Conservation (phyloP, 2,797 vertebrate genomes). For the Tapera naevia region DNA sequence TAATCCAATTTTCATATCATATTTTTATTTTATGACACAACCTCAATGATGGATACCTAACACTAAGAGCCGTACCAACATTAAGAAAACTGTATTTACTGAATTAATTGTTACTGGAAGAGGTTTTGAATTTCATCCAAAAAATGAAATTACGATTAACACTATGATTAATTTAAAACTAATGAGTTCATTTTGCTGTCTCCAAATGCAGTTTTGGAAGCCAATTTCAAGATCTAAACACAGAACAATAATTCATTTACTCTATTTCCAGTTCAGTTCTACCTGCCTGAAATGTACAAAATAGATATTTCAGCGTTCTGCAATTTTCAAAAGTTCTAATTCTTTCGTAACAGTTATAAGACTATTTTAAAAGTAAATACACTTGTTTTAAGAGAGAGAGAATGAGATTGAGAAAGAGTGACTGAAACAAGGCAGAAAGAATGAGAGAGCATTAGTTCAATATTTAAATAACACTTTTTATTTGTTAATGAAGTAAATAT, state of each 20-base stretch:
- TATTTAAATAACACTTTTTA: constrained; percentile 5
- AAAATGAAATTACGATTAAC: not conserved
- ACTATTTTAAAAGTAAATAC: not conserved
- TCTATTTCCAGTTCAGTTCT: not conserved
- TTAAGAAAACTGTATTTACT: not conserved
- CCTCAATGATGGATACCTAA: not conserved
- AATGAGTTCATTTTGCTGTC: not conserved
- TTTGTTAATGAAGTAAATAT: not conserved
- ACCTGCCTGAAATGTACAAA: not conserved
- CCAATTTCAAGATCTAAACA: not conserved
- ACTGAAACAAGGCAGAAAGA: not conserved
- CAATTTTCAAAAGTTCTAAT: not conserved
- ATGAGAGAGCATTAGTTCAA: not conserved
- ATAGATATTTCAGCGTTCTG: not conserved
- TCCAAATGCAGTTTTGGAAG: not conserved
- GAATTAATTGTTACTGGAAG: not conserved
- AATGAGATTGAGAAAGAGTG: not conserved
- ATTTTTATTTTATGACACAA: not conserved
- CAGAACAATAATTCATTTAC: not conserved
- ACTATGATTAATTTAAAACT: not conserved
- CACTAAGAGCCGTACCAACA: not conserved
- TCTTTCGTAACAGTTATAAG: not conserved
- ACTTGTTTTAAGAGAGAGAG: not conserved
- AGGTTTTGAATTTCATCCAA: not conserved
- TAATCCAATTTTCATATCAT: not conserved